phyloP scores from a whole-genome alignment of 2,113 vertebrate species.

The Actinemys pallida region DNA sequence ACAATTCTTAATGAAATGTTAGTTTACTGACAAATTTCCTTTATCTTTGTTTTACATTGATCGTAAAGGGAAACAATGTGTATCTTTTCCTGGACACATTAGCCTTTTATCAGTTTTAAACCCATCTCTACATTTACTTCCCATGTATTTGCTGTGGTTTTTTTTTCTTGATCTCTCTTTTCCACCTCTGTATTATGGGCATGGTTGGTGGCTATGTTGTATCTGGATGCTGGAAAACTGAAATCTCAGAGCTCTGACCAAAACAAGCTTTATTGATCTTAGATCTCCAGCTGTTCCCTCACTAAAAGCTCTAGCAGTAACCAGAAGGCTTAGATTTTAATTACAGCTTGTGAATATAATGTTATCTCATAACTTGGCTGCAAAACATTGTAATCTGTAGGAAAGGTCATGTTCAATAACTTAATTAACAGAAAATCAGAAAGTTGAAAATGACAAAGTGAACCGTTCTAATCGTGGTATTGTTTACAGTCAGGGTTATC shows the following conservation, averaged over 20 bases:
- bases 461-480: neutral
- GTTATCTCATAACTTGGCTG: constrained; percentile 45
- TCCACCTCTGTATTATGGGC: neutral
- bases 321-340: constrained; percentile 39
- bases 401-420: constrained; percentile 54
- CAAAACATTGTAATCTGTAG: constrained; percentile 31
- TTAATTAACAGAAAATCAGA: constrained; percentile 61
- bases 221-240: neutral
- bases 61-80: neutral
- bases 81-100: neutral
- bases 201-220: constrained; percentile 14
- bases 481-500: neutral
- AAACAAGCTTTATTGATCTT: constrained; percentile 31
- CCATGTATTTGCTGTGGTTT: neutral
- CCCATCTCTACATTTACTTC: neutral
- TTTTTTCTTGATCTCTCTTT: neutral
- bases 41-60: neutral
- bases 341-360: constrained; percentile 9
- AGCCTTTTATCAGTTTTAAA: neutral
- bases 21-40: neutral
- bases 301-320: constrained; percentile 30
- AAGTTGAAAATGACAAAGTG: constrained; percentile 53
- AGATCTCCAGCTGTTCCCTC: constrained; percentile 19
- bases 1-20: neutral
- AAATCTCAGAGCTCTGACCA: neutral